Evolutionary conservation across 1,140 invertebrate species (phyloP).

Genomic region (Ectropis grisescens): DNA sequence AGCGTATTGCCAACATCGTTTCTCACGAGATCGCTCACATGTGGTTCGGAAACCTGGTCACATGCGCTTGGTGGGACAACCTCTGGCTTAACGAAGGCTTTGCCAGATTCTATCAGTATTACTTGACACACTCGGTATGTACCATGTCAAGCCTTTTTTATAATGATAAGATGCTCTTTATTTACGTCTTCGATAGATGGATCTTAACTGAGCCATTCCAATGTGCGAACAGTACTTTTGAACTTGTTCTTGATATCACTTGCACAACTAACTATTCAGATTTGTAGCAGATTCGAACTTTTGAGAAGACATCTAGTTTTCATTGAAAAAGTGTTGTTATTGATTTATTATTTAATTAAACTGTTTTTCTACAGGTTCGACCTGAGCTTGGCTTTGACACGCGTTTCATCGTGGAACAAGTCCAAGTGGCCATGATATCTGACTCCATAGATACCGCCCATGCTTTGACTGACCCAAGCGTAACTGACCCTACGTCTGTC

Average conservation of each 20-base stretch:
- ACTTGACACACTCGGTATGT: slow-evolving; percentile 66
- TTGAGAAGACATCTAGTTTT: too few relatives aligned
- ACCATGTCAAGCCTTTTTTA: too few relatives aligned
- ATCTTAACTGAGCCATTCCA: slow-evolving; percentile 3
- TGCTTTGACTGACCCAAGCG: slow-evolving; percentile 63
- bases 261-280: too few relatives aligned
- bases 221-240: too few relatives aligned
- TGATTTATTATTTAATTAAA: too few relatives aligned
- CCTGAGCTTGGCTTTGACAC: slow-evolving; percentile 53
- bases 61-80: slow-evolving; percentile 77
- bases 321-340: too few relatives aligned
- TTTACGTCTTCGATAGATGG: background rate
- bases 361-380: slow-evolving; percentile 40
- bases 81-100: slow-evolving; percentile 81
- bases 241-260: too few relatives aligned
- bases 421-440: slow-evolving; percentile 74
- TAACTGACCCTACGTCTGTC: slow-evolving; percentile 62
- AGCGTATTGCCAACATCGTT: slow-evolving; percentile 68
- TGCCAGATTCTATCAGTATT: slow-evolving; percentile 78
- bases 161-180: background rate
- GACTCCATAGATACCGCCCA: slow-evolving; percentile 78
- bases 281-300: too few relatives aligned
- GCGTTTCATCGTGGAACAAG: slow-evolving; percentile 74
- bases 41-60: slow-evolving; percentile 73
- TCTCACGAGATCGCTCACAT: slow-evolving; percentile 64